Base-by-base conservation (phyloP, 2,113 vertebrate genomes). In the Pionites leucogaster region DNA sequence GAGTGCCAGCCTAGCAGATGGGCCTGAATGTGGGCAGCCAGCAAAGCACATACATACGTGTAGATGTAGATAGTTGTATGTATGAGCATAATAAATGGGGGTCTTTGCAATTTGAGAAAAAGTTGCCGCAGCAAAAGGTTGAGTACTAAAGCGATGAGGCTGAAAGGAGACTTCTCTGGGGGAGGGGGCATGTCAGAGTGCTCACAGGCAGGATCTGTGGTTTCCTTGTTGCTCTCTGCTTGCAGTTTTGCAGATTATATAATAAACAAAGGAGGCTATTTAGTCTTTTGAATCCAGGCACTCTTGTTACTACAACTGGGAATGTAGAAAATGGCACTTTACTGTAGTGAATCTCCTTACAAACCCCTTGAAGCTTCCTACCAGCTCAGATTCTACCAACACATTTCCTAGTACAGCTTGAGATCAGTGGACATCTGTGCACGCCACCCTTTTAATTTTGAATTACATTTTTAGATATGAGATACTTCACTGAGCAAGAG, bases 1-100 rank as follows among this genome's bases (percentile, higher is more conserved):
- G n/a, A 6, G 52, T 22, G 97, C 98, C 97, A 98, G 93, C 90
- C 35, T 46, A 90, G 75, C 98, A 98, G 97, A 98, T 98, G 98
- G 97, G 71, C 93, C 71, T 86, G 67, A 83, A 42, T 92, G 95
- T 93, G 94, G 95, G 92, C 91, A 92, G 86, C 95, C 94, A 90
- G 92, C 64, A 65, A 63, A 90, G 88, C 90, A 44, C 46, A 46
- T 89, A 78, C 96, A 79, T 92, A 88, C 7, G 14, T 96, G 95
- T 91, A 35, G 75, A 79, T 92, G 64, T 4, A 60, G 80, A 89
- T 60, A 47, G 55, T 33, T 79, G 89, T 79, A 44, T 47, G 81
- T 67, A 57, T 3, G 5, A 31, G 57, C 77, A 50, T 31, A 55
- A 85, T 35, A 93, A 92, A 84, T 17, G 9, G 47, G 39, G 16